Conservation (phyloP, 2,113 vertebrate genomes). For the Spea multiplicata region DNA sequence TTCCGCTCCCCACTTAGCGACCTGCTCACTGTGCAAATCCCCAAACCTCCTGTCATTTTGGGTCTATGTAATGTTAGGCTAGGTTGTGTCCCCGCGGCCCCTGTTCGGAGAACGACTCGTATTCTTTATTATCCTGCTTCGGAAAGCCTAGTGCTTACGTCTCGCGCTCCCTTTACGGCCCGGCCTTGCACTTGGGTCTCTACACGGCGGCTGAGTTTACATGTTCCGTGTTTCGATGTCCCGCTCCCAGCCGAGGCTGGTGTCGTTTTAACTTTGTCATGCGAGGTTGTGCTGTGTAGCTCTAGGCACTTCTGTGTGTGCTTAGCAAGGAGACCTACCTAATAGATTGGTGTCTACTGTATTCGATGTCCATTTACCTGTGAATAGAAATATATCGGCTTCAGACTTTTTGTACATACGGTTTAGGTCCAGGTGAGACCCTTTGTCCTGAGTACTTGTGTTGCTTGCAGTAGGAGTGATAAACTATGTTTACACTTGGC, state of each 20-base stretch:
- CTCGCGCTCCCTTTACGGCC: not conserved
- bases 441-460: not conserved
- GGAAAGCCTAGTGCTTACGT: not conserved
- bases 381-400: not conserved
- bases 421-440: not conserved
- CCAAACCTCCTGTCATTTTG: conserved; percentile 2
- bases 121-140: not conserved
- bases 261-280: not conserved
- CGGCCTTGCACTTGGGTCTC: conserved; percentile 29
- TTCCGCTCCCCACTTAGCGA: not conserved
- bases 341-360: conserved; percentile 8
- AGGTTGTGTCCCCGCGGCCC: not conserved
- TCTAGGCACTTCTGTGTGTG: not conserved
- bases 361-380: not conserved
- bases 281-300: conserved; percentile 5
- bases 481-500: conserved; percentile 31
- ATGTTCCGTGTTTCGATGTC: conserved; percentile 5
- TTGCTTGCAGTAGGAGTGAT: not conserved
- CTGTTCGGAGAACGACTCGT: not conserved
- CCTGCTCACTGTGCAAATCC: conserved; percentile 36
- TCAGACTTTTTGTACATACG: conserved; percentile 29
- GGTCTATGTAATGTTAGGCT: not conserved
- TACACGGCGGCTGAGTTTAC: conserved; percentile 12
- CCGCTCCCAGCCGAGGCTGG: conserved; percentile 4
- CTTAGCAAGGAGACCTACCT: conserved; percentile 1